Evolutionary conservation across 2,797 vertebrate species (phyloP).

Genomic region (Denticeps clupeoides): DNA sequence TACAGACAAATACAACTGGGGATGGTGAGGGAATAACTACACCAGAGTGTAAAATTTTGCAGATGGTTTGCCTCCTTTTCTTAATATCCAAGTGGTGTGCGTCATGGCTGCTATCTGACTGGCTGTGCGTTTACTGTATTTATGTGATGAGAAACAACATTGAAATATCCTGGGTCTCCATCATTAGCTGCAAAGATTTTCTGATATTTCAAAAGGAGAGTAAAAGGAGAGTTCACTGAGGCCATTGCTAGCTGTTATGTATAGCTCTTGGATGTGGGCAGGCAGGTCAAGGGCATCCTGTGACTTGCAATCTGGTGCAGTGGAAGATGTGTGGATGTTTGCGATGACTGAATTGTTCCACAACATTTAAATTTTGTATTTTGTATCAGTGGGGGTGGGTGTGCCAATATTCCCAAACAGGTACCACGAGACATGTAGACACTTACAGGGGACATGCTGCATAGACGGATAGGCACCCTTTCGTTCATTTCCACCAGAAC

Average conservation of each 20-base stretch:
- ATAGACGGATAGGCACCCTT: slow-evolving; percentile 8
- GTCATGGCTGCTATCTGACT: slow-evolving; percentile 3
- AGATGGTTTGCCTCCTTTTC: slow-evolving; percentile 18
- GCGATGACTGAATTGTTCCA: too few species aligned
- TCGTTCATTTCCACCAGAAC: slow-evolving; percentile 4
- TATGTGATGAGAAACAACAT: slow-evolving; percentile 8
- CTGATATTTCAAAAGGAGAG: slow-evolving; percentile 1
- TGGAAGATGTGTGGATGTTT: too few species aligned
- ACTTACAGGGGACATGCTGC: slow-evolving; percentile 2
- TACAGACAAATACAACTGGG: slow-evolving; percentile 5
- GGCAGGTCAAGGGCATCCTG: too few species aligned
- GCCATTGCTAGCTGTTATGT: background rate
- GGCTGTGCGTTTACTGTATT: slow-evolving; percentile 6
- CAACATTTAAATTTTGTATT: too few species aligned
- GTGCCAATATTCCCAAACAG: too few species aligned
- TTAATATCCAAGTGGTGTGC: slow-evolving; percentile 18
- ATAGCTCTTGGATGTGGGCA: background rate
- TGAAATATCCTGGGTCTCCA: slow-evolving; percentile 9
- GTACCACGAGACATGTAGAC: too few species aligned
- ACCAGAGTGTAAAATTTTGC: slow-evolving; percentile 14
- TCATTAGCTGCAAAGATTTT: slow-evolving; percentile 3
- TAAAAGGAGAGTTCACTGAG: background rate
- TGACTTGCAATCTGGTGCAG: too few species aligned
- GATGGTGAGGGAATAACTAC: slow-evolving; percentile 3
- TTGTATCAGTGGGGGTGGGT: too few species aligned